phyloP scores from a whole-genome alignment of 1,140 invertebrate genomes.

The Pseudomyrmex pallidus region DNA sequence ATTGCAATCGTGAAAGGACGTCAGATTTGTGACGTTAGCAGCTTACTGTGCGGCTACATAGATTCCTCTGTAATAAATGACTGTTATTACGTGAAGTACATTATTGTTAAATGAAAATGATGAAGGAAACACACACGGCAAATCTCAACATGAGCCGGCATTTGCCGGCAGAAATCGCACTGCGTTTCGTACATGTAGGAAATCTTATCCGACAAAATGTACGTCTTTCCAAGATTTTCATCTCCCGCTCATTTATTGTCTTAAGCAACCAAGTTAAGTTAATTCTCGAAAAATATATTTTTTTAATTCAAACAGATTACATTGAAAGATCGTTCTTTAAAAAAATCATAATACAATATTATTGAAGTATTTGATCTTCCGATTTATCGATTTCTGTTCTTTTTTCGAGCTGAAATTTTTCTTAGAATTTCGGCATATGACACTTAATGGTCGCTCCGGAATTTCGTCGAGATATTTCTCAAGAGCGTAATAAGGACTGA shows the following conservation, averaged over 20 bases:
- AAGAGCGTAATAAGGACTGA: not conserved
- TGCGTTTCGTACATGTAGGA: constrained; percentile 5
- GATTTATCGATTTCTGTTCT: not conserved
- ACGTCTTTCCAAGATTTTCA: not conserved
- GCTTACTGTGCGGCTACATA: not conserved
- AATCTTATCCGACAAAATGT: constrained; percentile 13
- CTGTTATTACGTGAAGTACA: not conserved
- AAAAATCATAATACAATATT: not conserved
- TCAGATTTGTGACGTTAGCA: constrained; percentile 25
- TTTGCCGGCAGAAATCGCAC: constrained; percentile 11
- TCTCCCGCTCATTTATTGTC: not conserved
- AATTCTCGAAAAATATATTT: not conserved
- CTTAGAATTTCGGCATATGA: not conserved
- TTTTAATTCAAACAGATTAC: not conserved
- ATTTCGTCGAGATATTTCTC: not conserved
- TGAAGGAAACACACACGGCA: not conserved
- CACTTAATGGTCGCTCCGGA: not conserved
- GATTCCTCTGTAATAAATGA: not conserved
- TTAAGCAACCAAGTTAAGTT: constrained; percentile 8
- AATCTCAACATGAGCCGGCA: not conserved
- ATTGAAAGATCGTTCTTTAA: not conserved
- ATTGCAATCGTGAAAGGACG: constrained; percentile 23
- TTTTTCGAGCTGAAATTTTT: not conserved
- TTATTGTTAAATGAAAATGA: constrained; percentile 25
- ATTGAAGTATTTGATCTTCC: not conserved